These are phyloP conservation scores for Artemia sp. DNA, from an alignment of 2,888 invertebrate genomes.

Conservation along the genomic window DNA sequence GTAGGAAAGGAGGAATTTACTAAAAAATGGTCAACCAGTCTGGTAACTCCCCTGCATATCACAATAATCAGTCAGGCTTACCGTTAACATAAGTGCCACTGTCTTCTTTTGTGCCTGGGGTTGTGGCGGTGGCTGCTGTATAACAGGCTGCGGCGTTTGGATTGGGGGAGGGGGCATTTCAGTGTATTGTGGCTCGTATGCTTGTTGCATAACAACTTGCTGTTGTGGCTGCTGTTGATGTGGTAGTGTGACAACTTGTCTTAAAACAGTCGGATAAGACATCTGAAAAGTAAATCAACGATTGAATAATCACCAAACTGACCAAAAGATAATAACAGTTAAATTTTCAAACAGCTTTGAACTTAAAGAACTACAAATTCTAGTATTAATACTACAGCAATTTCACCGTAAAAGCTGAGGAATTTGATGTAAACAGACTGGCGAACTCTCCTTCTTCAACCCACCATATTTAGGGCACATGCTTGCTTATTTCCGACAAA, in stretches of 20 bases:
- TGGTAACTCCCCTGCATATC: no score
- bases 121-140: constrained; percentile 19
- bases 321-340: not conserved
- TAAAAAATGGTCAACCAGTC: no score
- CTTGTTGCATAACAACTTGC: constrained; percentile 23
- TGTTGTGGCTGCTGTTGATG: constrained; percentile 25
- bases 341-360: not conserved
- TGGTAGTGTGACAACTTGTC: constrained; percentile 24
- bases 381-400: no score
- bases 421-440: no score
- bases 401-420: no score
- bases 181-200: constrained; percentile 21
- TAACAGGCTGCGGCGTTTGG: constrained; percentile 17
- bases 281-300: constrained; percentile 18
- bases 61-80: constrained; percentile 26
- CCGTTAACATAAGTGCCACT: constrained; percentile 30
- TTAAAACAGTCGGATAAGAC: constrained; percentile 23
- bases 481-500: no score
- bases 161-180: constrained; percentile 22
- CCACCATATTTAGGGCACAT: no score
- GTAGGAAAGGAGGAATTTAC: no score
- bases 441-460: no score
- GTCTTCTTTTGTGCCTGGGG: constrained; percentile 29
- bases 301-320: not conserved
- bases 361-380: no score